Base-by-base conservation (phyloP, 1,140 invertebrate genomes). In the Meloidogyne chitwoodi region DNA sequence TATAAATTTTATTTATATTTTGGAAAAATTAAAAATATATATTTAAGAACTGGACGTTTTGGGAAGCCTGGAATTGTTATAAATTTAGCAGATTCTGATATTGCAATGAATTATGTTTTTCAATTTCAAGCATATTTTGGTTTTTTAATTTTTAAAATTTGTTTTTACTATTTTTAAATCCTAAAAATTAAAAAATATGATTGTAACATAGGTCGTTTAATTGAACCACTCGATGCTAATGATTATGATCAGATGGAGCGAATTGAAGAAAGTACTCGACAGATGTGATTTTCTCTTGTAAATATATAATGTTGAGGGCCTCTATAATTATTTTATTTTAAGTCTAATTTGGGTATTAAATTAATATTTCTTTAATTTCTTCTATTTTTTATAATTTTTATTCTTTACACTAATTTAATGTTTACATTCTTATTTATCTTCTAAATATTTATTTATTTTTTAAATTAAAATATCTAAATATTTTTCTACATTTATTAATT, bases 21-120 rank as follows among this genome's bases (percentile, higher is more conserved):
- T 27, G 56, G 22, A 74, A 75, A 16, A 76, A 75, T 19, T 56
- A 5, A n/a, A n/a, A 56, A 56, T 6, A n/a, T 22, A n/a, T 12
- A 34, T 76, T 76, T 71, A 24, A 68, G 84, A 31, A 87, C 86
- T 19, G 85, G 85, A 34, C 81, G 85, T n/a, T 86, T 86, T 61
- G 85, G 85, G 10, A 86, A 87, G 69, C 67, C 79, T 19, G 85
- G 85, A 22, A 85, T 86, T 14, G 86, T 84, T 31, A 81, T 86
- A 14, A 86, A 86, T 68, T 77, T 86, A 24, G 79, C 80, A 16
- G 86, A 86, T 68, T 77, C 72, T 22, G 77, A 80, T 22, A 70
- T 77, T n/a, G 74, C 83, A 0, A 78, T 87, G 68, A 31, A 75
- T 14, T 76, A 81, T 62, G 75, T 86, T 14, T 70, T 76, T 19